Conservation (phyloP, 2,888 invertebrate species). For the Caenorhabditis drosophilae region DNA sequence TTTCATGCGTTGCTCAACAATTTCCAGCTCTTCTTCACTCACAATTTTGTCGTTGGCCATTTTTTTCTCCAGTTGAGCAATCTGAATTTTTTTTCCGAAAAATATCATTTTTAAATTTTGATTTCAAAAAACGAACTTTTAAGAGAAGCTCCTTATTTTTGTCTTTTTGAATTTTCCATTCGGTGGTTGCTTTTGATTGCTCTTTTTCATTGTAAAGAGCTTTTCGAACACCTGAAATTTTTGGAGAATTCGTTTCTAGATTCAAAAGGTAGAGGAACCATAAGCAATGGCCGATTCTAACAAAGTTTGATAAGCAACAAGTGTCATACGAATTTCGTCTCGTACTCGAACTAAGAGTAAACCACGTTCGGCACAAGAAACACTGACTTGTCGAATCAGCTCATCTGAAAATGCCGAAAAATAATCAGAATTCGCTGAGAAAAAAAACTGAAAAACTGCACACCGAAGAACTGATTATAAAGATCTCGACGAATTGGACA, state of each 20-base stretch:
- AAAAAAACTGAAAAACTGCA: too few species aligned
- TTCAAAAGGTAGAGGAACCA: too few species aligned
- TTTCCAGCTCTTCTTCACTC: conserved; percentile 62
- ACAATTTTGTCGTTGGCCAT: conserved; percentile 55
- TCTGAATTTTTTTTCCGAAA: conserved; percentile 22
- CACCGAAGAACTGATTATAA: conserved; percentile 63
- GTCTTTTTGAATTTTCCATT: conserved; percentile 45
- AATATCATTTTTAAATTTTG: not conserved
- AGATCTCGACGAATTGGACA: conserved; percentile 61
- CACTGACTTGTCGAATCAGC: conserved; percentile 87
- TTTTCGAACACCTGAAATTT: conserved; percentile 79
- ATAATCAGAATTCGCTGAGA: not conserved
- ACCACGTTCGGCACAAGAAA: conserved; percentile 94
- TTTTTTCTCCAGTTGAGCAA: conserved; percentile 60
- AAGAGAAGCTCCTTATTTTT: conserved; percentile 41
- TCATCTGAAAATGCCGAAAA: conserved; percentile 76
- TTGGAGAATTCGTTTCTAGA: not conserved
- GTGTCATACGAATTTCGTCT: conserved; percentile 93
- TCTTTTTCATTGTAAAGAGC: conserved; percentile 87
- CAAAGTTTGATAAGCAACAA: conserved; percentile 92
- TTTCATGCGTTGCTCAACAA: conserved; percentile 62
- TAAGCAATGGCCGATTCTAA: conserved; percentile 97
- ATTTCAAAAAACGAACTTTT: conserved; percentile 27
- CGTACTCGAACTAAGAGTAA: conserved; percentile 87
- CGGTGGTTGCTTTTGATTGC: conserved; percentile 52